Evolutionary conservation across 2,888 invertebrate genomes (phyloP).

Genomic region (Drosophila parthenogenetica): DNA sequence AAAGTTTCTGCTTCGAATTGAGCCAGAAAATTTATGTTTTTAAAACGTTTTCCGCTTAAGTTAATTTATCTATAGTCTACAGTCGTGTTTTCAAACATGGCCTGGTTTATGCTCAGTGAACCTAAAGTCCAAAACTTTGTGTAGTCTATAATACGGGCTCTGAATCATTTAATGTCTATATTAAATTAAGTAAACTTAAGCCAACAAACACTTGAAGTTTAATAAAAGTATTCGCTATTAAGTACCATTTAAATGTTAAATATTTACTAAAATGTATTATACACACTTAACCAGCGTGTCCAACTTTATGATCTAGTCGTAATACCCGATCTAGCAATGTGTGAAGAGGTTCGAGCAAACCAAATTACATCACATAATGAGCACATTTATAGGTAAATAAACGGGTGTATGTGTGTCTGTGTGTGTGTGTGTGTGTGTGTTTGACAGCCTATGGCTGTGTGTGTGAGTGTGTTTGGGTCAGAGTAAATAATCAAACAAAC

Average conservation of each 20-base stretch:
- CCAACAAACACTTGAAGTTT: background rate
- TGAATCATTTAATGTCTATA: background rate
- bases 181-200: background rate
- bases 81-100: too few species aligned
- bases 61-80: too few species aligned
- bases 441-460: too few species aligned
- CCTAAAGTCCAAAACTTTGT: too few species aligned
- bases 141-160: too few species aligned
- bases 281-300: background rate
- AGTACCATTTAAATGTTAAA: background rate
- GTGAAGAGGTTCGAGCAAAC: conserved; percentile 14
- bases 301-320: conserved; percentile 7
- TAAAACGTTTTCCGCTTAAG: too few species aligned
- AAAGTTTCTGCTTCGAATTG: too few species aligned
- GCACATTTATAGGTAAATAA: conserved; percentile 52
- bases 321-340: conserved; percentile 15
- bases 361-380: conserved; percentile 59
- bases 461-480: conserved; percentile 20
- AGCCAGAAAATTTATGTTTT: too few species aligned
- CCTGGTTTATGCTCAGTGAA: too few species aligned
- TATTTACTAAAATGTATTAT: background rate
- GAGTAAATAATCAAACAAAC: conserved; percentile 52
- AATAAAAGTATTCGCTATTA: background rate
- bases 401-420: conserved; percentile 1
- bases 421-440: conserved; percentile 10